Percentiles rank a stretch among this genome's conserved stretches.
phyloP scores from a whole-genome alignment of 2,888 invertebrate species.

The Xylocampa areola region DNA sequence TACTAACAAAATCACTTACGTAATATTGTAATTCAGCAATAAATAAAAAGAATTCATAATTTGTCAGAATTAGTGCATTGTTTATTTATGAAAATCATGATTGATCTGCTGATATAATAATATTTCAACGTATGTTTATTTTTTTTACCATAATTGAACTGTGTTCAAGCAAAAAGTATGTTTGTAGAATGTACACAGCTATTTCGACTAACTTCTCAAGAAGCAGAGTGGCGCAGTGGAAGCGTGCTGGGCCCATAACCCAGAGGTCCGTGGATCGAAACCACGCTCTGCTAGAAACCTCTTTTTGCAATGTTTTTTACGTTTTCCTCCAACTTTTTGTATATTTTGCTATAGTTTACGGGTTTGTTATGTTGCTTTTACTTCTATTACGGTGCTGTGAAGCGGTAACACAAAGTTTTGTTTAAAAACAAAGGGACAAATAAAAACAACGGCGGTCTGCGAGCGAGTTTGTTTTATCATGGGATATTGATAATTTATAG shows the following conservation, averaged over 20 bases:
- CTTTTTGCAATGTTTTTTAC: slow-evolving; percentile 52
- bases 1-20: slow-evolving; percentile 1
- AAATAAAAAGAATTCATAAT: not conserved
- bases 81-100: too few relatives aligned
- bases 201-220: slow-evolving; percentile 35
- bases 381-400: slow-evolving; percentile 49
- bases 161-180: not conserved
- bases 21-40: not conserved
- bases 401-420: slow-evolving; percentile 69
- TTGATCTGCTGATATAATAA: too few relatives aligned
- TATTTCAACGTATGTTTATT: not conserved
- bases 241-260: slow-evolving; percentile 96
- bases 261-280: slow-evolving; percentile 97
- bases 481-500: slow-evolving; percentile 87
- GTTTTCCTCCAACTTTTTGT: slow-evolving; percentile 37
- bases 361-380: slow-evolving; percentile 41
- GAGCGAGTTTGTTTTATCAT: slow-evolving; percentile 84
- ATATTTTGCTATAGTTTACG: slow-evolving; percentile 16
- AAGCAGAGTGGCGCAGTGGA: slow-evolving; percentile 94
- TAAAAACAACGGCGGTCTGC: slow-evolving; percentile 68
- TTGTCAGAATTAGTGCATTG: too few relatives aligned
- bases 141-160: too few relatives aligned
- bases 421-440: slow-evolving; percentile 81
- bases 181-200: slow-evolving; percentile 7
- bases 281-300: slow-evolving; percentile 93